Evolutionary conservation across 2,113 vertebrate genomes (phyloP).

Genomic region (Numida meleagris): DNA sequence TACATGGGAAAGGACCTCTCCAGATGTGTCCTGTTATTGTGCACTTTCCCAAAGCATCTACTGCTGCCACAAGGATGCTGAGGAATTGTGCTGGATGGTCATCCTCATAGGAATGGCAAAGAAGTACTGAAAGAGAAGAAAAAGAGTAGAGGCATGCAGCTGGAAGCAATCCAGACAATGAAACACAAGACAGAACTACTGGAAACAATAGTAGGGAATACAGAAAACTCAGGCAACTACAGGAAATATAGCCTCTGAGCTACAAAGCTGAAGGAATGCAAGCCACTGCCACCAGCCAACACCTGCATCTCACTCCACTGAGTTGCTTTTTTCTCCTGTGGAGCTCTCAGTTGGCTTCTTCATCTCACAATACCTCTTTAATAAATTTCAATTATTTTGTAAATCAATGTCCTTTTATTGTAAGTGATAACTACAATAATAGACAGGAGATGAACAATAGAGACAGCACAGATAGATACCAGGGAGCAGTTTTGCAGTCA

Average conservation of each 20-base stretch:
- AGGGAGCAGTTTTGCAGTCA: background rate
- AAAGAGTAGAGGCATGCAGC: background rate
- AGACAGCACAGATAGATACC: background rate
- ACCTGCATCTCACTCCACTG: background rate
- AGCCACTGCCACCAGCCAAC: background rate
- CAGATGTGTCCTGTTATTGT: background rate
- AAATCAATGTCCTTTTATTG: slow-evolving; percentile 32
- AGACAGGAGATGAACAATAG: slow-evolving; percentile 8
- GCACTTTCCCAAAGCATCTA: background rate
- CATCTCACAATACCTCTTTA: slow-evolving; percentile 1
- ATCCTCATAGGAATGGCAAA: background rate
- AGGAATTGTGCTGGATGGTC: background rate
- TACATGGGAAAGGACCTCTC: background rate
- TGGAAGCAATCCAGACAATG: background rate
- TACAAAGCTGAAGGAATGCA: background rate
- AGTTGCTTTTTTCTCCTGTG: background rate
- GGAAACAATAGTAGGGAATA: background rate
- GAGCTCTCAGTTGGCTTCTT: background rate
- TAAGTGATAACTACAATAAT: slow-evolving; percentile 45
- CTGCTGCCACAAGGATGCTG: background rate
- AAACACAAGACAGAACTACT: background rate
- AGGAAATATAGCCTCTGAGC: background rate
- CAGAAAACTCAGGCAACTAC: background rate
- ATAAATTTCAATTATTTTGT: slow-evolving; percentile 34
- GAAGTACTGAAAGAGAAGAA: background rate